phyloP scores from a whole-genome alignment of 2,888 invertebrate species.

The Leptinotarsa peninsularis region DNA sequence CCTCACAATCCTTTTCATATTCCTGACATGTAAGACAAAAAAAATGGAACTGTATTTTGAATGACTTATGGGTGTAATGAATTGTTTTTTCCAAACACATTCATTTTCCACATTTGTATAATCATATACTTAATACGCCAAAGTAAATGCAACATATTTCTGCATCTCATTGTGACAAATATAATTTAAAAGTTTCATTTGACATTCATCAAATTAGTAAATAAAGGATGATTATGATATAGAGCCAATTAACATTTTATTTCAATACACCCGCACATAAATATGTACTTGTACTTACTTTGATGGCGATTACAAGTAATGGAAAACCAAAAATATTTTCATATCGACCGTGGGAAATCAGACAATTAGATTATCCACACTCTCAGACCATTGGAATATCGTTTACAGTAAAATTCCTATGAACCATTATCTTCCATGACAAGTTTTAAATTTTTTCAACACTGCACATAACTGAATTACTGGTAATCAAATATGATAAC shows the following conservation, averaged over 20 bases:
- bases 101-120: too few species aligned
- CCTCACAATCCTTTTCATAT: too few species aligned
- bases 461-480: slow-evolving; percentile 30
- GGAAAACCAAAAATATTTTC: slow-evolving; percentile 15
- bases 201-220: neutral
- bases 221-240: neutral
- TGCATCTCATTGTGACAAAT: too few species aligned
- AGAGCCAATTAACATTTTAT: slow-evolving; percentile 7
- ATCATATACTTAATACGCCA: too few species aligned
- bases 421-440: slow-evolving; percentile 25
- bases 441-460: slow-evolving; percentile 9
- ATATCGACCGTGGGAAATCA: neutral
- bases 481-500: slow-evolving; percentile 27
- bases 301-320: slow-evolving; percentile 9
- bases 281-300: slow-evolving; percentile 19
- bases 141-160: too few species aligned
- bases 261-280: neutral
- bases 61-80: too few species aligned
- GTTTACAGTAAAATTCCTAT: slow-evolving; percentile 5
- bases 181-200: neutral
- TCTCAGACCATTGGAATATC: slow-evolving; percentile 15
- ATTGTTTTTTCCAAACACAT: too few species aligned
- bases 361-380: neutral
- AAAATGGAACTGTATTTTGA: too few species aligned
- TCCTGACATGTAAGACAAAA: too few species aligned